Evolutionary conservation across 2,797 vertebrate genomes (phyloP).

Genomic region (Eremophila alpestris): DNA sequence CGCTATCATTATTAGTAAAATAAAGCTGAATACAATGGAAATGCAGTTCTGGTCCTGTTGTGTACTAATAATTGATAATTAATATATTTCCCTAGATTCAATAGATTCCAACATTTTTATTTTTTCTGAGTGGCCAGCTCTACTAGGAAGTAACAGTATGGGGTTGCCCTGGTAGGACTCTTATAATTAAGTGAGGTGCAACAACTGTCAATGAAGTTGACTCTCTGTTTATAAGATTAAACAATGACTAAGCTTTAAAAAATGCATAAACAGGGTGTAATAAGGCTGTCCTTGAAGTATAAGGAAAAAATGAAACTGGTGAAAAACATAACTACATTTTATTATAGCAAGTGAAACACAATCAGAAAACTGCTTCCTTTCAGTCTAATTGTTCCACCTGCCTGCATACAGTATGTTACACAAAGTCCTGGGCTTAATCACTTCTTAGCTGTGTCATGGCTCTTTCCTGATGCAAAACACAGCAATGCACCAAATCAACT

Average conservation of each 20-base stretch:
- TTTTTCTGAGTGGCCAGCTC: not conserved
- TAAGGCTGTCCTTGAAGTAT: not conserved
- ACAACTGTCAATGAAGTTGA: not conserved
- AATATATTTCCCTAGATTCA: not conserved
- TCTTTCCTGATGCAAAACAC: not conserved
- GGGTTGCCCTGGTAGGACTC: not conserved
- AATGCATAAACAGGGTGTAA: slow-evolving; percentile 18
- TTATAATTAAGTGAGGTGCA: not conserved
- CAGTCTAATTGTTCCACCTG: not conserved
- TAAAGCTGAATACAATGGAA: not conserved
- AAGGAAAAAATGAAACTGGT: slow-evolving; percentile 39
- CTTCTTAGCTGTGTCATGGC: not conserved
- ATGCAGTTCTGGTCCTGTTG: not conserved
- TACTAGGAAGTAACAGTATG: not conserved
- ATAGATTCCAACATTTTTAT: not conserved
- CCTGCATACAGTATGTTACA: not conserved
- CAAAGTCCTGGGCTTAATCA: not conserved
- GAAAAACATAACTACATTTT: slow-evolving; percentile 29
- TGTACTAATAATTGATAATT: not conserved
- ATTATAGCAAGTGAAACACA: not conserved
- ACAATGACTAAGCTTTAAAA: slow-evolving; percentile 53
- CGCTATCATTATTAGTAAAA: not conserved
- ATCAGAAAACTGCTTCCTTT: slow-evolving; percentile 17
- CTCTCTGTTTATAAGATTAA: slow-evolving; percentile 40
- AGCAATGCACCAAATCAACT: not conserved